Evolutionary conservation across 2,888 invertebrate species (phyloP).

Genomic region (Caenorhabditis wallacei): DNA sequence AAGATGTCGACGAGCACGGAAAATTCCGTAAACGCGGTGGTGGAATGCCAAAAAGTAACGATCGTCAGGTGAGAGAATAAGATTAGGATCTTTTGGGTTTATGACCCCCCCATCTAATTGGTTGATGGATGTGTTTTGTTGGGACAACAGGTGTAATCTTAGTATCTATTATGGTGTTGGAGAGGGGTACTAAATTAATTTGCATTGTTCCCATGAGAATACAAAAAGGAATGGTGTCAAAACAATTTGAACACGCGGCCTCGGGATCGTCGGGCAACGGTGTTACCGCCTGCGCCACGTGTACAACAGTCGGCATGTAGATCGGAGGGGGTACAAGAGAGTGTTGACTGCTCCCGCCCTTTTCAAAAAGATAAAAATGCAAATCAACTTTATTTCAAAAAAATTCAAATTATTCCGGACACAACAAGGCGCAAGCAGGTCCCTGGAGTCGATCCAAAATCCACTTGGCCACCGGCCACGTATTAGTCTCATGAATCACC

Average conservation of each 20-base stretch:
- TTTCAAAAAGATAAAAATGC: neutral
- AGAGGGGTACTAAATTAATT: too few relatives aligned
- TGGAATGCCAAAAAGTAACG: constrained; percentile 49
- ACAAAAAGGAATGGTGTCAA: too few relatives aligned
- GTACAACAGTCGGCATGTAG: too few relatives aligned
- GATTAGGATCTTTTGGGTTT: neutral
- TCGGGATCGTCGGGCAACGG: too few relatives aligned
- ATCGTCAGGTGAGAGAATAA: constrained; percentile 29
- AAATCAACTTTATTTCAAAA: neutral
- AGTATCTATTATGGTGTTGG: too few relatives aligned
- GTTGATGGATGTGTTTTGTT: neutral
- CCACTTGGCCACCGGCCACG: constrained; percentile 1
- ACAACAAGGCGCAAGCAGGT: neutral
- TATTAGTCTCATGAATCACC: neutral
- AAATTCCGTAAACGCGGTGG: constrained; percentile 60
- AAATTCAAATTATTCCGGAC: neutral
- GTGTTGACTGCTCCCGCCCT: neutral
- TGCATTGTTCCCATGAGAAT: too few relatives aligned
- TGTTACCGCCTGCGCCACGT: too few relatives aligned
- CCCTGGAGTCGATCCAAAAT: neutral
- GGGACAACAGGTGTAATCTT: too few relatives aligned
- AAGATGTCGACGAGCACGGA: constrained; percentile 78
- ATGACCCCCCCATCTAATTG: neutral
- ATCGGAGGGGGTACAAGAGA: too few relatives aligned
- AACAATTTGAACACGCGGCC: too few relatives aligned